Evolutionary conservation across 2,113 vertebrate species (phyloP).

Genomic region (Mandrillus leucophaeus): DNA sequence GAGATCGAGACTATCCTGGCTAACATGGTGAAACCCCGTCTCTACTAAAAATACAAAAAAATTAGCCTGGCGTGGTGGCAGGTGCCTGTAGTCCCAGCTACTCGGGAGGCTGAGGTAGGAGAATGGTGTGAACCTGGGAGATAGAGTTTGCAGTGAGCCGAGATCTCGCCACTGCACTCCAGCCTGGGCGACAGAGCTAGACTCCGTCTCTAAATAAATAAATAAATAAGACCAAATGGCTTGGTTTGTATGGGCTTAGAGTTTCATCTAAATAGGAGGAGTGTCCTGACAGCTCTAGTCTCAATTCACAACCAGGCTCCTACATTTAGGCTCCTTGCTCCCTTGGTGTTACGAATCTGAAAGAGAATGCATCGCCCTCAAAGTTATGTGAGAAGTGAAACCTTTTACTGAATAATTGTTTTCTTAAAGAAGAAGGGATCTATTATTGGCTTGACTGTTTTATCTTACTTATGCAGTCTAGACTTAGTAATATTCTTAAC

Average conservation of each 20-base stretch:
- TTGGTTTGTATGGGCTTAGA: neutral
- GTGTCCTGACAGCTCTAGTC: neutral
- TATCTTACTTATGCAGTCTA: neutral
- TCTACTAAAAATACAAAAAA: no score
- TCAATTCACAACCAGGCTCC: neutral
- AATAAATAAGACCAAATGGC: neutral
- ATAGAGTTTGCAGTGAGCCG: no score
- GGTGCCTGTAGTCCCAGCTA: no score
- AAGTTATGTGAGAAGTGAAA: neutral
- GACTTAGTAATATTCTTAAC: neutral
- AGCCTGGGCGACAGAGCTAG: fast-evolving
- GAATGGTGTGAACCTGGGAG: no score
- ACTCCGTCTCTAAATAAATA: no score
- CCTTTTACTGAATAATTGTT: neutral
- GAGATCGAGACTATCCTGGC: no score
- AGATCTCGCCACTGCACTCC: no score
- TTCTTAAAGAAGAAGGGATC: neutral
- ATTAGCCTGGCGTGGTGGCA: no score
- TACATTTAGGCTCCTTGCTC: neutral
- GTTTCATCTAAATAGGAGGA: neutral
- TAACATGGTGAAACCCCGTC: no score
- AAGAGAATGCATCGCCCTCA: neutral
- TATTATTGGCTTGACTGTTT: neutral
- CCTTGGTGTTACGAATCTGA: neutral
- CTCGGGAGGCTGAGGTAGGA: no score